phyloP scores from a whole-genome alignment of 2,113 vertebrate species.

The Delphinapterus leucas region DNA sequence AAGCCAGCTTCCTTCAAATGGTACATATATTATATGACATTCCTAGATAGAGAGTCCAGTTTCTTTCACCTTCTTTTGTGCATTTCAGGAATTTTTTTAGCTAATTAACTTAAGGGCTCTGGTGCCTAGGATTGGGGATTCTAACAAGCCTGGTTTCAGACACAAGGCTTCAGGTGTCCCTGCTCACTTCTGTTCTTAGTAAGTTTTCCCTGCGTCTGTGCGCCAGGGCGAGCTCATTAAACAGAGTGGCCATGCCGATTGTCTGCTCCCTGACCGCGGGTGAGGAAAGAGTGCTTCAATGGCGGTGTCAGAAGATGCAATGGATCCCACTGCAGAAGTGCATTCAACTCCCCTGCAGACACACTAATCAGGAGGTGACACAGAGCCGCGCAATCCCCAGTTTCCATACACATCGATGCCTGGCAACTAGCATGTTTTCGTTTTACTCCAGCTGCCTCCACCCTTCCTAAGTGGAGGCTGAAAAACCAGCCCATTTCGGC shows the following conservation, averaged over 20 bases:
- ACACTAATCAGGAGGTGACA: neutral
- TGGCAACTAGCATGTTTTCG: neutral
- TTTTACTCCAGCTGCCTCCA: too few species aligned
- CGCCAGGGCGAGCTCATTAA: neutral
- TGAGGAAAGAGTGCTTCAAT: fast-evolving
- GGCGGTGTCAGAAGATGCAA: fast-evolving
- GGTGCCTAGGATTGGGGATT: neutral
- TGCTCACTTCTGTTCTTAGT: neutral
- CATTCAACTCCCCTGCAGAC: neutral
- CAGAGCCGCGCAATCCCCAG: fast-evolving
- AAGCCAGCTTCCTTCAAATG: neutral
- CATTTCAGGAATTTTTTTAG: neutral
- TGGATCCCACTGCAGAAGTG: neutral
- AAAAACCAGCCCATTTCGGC: neutral
- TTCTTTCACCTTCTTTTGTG: neutral
- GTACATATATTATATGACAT: fast-evolving
- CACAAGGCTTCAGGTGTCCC: neutral
- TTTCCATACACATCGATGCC: fast-evolving
- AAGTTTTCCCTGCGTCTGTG: neutral
- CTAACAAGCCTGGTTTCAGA: neutral
- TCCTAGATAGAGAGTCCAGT: neutral
- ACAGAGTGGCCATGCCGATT: neutral
- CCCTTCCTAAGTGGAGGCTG: neutral
- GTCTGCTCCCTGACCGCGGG: fast-evolving
- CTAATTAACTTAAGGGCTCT: neutral